Conservation (phyloP, 2,888 invertebrate species). For the Acronicta alni region DNA sequence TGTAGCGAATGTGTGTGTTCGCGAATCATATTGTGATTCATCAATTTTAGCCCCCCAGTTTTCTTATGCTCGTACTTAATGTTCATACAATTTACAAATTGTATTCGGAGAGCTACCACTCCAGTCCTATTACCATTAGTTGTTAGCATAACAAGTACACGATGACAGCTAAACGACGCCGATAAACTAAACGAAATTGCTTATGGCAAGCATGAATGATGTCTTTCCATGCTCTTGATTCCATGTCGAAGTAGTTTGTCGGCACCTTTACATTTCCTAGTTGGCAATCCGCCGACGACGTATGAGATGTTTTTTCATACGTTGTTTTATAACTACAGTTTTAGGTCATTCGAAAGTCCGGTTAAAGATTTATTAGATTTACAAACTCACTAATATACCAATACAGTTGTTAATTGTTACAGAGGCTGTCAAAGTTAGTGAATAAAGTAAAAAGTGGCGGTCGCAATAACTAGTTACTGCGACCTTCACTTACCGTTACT, state of each 20-base stretch:
- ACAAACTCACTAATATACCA: constrained; percentile 24
- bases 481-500: no score
- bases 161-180: constrained; percentile 20
- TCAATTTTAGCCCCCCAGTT: no score
- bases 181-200: constrained; percentile 23
- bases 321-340: constrained; percentile 34
- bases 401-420: constrained; percentile 28
- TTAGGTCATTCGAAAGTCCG: constrained; percentile 42
- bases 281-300: constrained; percentile 27
- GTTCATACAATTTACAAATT: constrained; percentile 5
- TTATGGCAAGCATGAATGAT: constrained; percentile 12
- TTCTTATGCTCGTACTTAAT: constrained; percentile 7
- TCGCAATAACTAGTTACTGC: background rate
- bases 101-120: constrained; percentile 10
- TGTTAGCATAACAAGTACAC: constrained; percentile 5
- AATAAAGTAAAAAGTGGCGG: background rate
- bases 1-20: no score
- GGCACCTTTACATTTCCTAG: constrained; percentile 20
- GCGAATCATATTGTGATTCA: no score
- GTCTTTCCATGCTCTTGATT: constrained; percentile 17
- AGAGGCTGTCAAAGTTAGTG: constrained; percentile 16
- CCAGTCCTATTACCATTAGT: background rate
- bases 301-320: constrained; percentile 23
- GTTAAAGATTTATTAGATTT: constrained; percentile 28
- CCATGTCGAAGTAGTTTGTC: constrained; percentile 24